Evolutionary conservation across 2,113 vertebrate genomes (phyloP), one percentile per base, ranked within the genome.

Genomic region (Microcebus lehilahytsara): DNA sequence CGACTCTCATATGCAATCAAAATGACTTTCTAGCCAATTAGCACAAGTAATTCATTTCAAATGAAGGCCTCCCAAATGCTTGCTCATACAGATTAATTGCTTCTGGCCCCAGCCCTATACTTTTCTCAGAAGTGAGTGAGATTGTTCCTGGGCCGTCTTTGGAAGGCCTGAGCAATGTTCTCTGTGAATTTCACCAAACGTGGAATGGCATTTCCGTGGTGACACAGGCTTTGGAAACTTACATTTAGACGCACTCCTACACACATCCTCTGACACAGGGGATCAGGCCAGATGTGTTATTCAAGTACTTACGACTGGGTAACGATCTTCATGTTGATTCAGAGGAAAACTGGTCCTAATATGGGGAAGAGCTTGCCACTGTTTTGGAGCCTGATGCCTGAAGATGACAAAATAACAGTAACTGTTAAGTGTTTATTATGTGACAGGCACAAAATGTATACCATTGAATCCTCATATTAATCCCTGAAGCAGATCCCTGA

Each of bases 1-100:
- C 62, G 81, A 69, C 71, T 95, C 78, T 66, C 95, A 83, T 58
- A 49, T 71, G 80, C 97, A 97, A 94, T 96, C 91, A 89, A 49
- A 93, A 86, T 95, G 85, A 83, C 25, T 95, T 96, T 90, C 53
- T 89, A 89, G 90, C 74, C 92, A 97, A 86, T 94, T 95, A 97
- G 56, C n/a, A 37, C 34, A 85, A 95, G 87, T 74, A 89, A 83
- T 88, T 97, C 19, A 51, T 94, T 95, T 96, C 66, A 91, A 91
- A 93, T 91, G 92, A 97, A 53, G 40, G 90, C 80, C 62, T 88
- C 74, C 62, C 25, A 37, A 72, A 40, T 32, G 78, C 87, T 86
- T 95, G 93, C 77, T 89, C 37, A 83, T 40, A 85, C 66, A 69
- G 75, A 97, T 81, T 90, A 80, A 96, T 64, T 80, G 85, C 58